Conservation (phyloP, 2,113 vertebrate genomes). For the Acrocephalus kingi region DNA sequence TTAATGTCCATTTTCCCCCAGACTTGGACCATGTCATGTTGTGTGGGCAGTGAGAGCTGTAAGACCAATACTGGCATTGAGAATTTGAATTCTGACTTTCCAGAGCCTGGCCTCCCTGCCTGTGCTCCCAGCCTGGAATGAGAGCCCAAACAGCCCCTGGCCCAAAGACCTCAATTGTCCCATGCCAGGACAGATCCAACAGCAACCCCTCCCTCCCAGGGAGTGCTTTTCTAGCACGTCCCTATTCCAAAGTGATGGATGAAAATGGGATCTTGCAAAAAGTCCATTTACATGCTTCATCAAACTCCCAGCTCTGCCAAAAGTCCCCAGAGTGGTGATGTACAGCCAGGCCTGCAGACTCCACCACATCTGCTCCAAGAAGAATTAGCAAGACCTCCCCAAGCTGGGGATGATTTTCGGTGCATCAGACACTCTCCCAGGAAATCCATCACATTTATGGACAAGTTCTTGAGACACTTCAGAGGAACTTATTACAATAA, state of each 20-base stretch:
- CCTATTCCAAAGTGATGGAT: neutral
- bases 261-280: conserved; percentile 17
- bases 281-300: conserved; percentile 56
- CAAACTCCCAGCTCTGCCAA: neutral
- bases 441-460: conserved; percentile 53
- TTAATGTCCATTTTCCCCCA: neutral
- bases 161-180: neutral
- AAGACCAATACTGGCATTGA: rapidly evolving
- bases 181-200: neutral
- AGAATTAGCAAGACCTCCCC: conserved; percentile 21
- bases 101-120: neutral
- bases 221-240: neutral
- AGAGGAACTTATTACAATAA: conserved; percentile 28
- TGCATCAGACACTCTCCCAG: neutral
- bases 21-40: no score
- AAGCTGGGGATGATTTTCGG: conserved; percentile 30
- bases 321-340: neutral
- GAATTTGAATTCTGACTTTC: neutral
- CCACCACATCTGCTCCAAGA: conserved; percentile 37
- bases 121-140: neutral
- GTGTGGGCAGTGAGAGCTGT: neutral
- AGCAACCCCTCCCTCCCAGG: neutral
- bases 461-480: conserved; percentile 18
- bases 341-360: conserved; percentile 37
- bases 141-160: neutral